These are phyloP conservation scores for Ethmia dodecea DNA, from an alignment of 2,888 invertebrate species.

Conservation along the genomic window DNA sequence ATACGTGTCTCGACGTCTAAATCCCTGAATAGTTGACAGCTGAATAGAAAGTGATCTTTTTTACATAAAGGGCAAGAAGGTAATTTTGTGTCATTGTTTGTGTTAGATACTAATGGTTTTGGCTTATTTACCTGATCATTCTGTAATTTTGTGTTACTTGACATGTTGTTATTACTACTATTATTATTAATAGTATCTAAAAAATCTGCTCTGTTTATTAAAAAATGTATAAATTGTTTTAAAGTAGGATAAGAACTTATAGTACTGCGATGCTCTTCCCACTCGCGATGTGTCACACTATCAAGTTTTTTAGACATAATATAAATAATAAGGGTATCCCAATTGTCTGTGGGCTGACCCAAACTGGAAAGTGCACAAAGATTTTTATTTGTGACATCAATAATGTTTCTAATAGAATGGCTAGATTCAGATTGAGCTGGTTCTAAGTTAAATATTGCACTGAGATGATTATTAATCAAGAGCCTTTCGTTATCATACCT, in stretches of 20 bases:
- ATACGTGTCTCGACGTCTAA: neutral
- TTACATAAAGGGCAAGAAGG: neutral
- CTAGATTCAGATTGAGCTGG: neutral
- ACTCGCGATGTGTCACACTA: neutral
- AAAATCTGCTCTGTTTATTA: neutral
- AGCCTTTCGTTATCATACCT: neutral
- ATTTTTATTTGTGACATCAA: slow-evolving; percentile 5
- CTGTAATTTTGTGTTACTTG: neutral
- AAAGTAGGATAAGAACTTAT: neutral
- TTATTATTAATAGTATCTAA: neutral
- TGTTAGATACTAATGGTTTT: neutral
- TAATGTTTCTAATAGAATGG: neutral
- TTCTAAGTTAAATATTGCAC: neutral
- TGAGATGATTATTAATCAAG: neutral
- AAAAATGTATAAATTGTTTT: neutral
- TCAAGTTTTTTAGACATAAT: slow-evolving; percentile 2
- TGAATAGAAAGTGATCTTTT: neutral
- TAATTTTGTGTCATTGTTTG: neutral
- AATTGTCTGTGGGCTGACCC: slow-evolving; percentile 1
- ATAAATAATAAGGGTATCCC: slow-evolving; percentile 7
- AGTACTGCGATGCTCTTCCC: slow-evolving; percentile 2
- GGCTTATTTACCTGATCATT: neutral
- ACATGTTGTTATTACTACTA: neutral
- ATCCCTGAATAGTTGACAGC: neutral
- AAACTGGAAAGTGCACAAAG: slow-evolving; percentile 3